phyloP scores from a whole-genome alignment of 2,797 vertebrate species.

The Anniella stebbinsi region DNA sequence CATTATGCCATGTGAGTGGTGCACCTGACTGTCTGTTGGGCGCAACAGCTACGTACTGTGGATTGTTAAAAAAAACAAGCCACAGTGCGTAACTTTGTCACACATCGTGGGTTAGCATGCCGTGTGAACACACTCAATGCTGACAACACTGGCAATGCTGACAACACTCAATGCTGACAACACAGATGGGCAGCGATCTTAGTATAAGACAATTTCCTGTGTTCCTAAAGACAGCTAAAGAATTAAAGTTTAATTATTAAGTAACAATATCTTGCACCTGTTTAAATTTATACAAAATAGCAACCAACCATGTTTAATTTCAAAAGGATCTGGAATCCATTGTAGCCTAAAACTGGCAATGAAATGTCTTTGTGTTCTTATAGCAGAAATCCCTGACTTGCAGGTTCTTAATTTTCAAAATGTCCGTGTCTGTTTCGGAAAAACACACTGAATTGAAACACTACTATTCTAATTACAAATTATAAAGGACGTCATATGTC shows the following conservation, averaged over 20 bases:
- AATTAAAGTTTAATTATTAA: not conserved
- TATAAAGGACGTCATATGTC: not conserved
- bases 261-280: not conserved
- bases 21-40: no score
- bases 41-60: no score
- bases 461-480: not conserved
- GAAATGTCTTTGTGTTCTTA: not conserved
- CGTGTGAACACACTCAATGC: no score
- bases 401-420: not conserved
- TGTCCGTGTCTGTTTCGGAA: conserved; percentile 12
- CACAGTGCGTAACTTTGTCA: no score
- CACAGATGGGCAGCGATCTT: no score
- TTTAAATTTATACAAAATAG: not conserved
- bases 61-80: no score
- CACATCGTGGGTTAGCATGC: no score
- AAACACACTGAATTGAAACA: conserved; percentile 43
- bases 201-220: no score
- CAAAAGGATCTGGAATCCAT: not conserved
- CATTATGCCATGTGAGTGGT: no score
- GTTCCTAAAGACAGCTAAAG: not conserved
- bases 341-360: not conserved
- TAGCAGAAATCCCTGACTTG: not conserved
- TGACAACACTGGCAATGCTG: no score
- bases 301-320: not conserved
- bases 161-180: no score